Evolutionary conservation across 2,888 invertebrate species (phyloP).

Genomic region (Theretra japonica): DNA sequence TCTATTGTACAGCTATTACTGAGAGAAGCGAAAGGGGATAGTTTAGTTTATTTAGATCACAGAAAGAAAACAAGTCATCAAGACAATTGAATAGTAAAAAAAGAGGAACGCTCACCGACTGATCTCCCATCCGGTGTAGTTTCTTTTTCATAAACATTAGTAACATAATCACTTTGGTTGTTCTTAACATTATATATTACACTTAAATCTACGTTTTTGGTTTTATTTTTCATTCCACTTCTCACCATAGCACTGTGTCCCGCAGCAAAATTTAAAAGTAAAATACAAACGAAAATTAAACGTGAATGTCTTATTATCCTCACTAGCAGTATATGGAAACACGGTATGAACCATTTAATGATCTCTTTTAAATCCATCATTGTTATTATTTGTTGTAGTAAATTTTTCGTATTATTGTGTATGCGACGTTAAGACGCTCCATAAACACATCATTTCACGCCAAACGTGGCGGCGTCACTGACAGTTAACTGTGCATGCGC

Average conservation of each 20-base stretch:
- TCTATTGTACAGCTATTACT: neutral
- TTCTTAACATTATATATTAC: constrained; percentile 35
- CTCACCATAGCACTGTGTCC: constrained; percentile 53
- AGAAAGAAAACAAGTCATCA: neutral
- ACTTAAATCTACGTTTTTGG: constrained; percentile 44
- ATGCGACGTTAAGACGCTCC: neutral
- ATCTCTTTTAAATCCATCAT: constrained; percentile 81
- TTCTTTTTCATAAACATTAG: constrained; percentile 27
- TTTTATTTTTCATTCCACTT: constrained; percentile 40
- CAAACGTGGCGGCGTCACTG: constrained; percentile 57
- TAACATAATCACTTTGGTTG: constrained; percentile 42
- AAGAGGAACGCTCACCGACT: constrained; percentile 47
- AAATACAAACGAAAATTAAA: constrained; percentile 62
- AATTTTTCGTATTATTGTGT: constrained; percentile 16
- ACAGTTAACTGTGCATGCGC: constrained; percentile 46
- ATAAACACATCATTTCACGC: constrained; percentile 59
- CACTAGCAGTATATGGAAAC: constrained; percentile 70
- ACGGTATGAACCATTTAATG: constrained; percentile 80
- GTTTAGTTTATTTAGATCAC: constrained; percentile 1
- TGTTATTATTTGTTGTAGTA: constrained; percentile 34
- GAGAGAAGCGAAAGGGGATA: neutral
- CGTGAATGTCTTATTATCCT: constrained; percentile 53
- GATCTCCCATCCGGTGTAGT: constrained; percentile 37
- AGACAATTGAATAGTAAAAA: constrained; percentile 30
- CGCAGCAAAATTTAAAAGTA: constrained; percentile 64